phyloP scores from a whole-genome alignment of 92 coral and sea anemone species.

The Paramuricea clavata region DNA sequence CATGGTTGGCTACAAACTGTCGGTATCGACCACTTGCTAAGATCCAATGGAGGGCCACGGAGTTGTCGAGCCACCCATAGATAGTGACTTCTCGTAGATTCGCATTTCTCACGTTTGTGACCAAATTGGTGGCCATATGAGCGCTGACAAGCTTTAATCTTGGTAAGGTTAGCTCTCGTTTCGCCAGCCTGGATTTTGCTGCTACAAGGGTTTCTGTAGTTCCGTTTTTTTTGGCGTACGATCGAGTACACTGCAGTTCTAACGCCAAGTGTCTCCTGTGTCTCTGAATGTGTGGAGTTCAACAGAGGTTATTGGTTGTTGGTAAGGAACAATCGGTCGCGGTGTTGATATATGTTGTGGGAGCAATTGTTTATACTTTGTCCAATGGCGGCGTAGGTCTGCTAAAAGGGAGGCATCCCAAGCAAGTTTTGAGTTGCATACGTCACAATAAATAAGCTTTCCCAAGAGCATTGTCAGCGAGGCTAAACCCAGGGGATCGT shows the following conservation, averaged over 20 bases:
- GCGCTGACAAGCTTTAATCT: slow-evolving; percentile 53
- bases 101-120: slow-evolving; percentile 42
- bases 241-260: slow-evolving; percentile 70
- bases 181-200: slow-evolving; percentile 60
- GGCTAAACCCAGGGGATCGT: slow-evolving; percentile 52
- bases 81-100: not conserved
- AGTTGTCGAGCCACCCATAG: slow-evolving; percentile 50
- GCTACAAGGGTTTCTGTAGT: slow-evolving; percentile 62
- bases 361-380: slow-evolving; percentile 60
- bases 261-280: slow-evolving; percentile 10
- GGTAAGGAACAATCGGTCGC: slow-evolving; percentile 50
- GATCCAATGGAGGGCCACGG: slow-evolving; percentile 67
- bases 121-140: slow-evolving; percentile 63
- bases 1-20: slow-evolving; percentile 58
- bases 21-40: slow-evolving; percentile 48
- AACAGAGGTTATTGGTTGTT: slow-evolving; percentile 35
- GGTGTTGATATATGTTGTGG: slow-evolving; percentile 43
- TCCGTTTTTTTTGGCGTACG: slow-evolving; percentile 56
- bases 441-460: slow-evolving; percentile 64
- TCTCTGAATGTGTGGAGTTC: slow-evolving; percentile 45
- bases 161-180: slow-evolving; percentile 44
- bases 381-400: slow-evolving; percentile 43
- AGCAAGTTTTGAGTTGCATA: slow-evolving; percentile 56
- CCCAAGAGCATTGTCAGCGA: slow-evolving; percentile 59
- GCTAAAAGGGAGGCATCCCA: slow-evolving; percentile 57